Base-by-base conservation (phyloP, 2,888 invertebrate species). In the Gibbula magus region DNA sequence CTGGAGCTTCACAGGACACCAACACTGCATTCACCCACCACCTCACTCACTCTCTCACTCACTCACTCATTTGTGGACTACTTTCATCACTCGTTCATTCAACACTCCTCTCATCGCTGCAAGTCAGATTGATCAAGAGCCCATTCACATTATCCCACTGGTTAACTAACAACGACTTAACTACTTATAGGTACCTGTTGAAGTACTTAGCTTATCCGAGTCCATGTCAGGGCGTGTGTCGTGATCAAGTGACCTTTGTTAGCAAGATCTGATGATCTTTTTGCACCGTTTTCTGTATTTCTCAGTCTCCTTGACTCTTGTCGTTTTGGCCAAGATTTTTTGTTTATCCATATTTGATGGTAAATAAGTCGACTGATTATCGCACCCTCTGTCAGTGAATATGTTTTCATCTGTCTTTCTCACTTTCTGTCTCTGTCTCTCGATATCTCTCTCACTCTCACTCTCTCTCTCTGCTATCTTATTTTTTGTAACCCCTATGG, bases 401-500 rank as follows among this genome's bases (percentile, higher is more conserved):
- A n/a, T 22, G n/a, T 54, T 54, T n/a, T 22, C 22, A 5, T 54
- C 13, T 54, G n/a, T 54, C 54, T 54, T 54, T 54, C 56, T 56
- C 1, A 1, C 7, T 5, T 56, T 56, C 20, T 75, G 2, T 75
- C 51, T 75, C 51, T 51, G 10, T 75, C 75, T 75, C 75, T 75
- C 75, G 10, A 20, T 51, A 13, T 75, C 75, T 51, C 75, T 75
- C 75, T 75, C 75, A 45, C 51, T 75, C 51, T 75, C 75, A 16
- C 75, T 75, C 75, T 75, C 75, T 51, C 75, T 75, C 75, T 51
- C 75, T 75, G 13, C 45, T 45, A 13, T 45, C 45, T 45, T 35
- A 29, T 35, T 39, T 29, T 22, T 75, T 45, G 32, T 45, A 20
- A 35, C 45, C 75, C 45, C 32, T 75, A n/a, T 45, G n/a, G 32